Conservation (phyloP, 2,797 vertebrate genomes). For the Scyliorhinus canicula region DNA sequence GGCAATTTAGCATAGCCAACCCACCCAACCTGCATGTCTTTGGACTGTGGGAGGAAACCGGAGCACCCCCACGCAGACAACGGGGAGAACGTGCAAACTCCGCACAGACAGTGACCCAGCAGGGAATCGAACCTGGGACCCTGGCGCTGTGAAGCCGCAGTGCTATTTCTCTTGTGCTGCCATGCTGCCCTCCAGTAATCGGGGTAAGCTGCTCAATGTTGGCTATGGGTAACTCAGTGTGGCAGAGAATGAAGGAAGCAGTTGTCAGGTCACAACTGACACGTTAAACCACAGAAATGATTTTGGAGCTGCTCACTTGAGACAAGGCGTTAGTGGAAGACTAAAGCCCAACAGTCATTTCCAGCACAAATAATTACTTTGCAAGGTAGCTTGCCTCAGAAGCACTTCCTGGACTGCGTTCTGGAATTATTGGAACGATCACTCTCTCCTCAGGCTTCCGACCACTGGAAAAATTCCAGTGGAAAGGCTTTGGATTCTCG, state of each 20-base stretch:
- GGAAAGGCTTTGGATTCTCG: neutral
- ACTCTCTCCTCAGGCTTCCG: neutral
- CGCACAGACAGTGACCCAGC: too few species aligned
- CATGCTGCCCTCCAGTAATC: neutral
- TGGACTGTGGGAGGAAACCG: too few species aligned
- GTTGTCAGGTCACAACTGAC: neutral
- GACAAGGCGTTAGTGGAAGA: neutral
- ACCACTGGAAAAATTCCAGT: neutral
- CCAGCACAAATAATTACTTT: conserved; percentile 12
- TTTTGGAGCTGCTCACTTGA: neutral
- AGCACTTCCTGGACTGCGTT: neutral
- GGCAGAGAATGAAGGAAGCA: neutral
- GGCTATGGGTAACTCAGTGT: too few species aligned
- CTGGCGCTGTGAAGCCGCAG: too few species aligned
- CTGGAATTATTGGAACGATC: neutral
- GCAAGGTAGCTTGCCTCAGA: neutral
- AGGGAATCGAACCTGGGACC: too few species aligned
- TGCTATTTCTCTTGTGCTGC: too few species aligned
- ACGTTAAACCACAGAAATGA: neutral
- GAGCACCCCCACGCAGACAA: too few species aligned
- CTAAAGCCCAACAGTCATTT: neutral
- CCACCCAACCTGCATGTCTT: too few species aligned
- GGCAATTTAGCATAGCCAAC: too few species aligned
- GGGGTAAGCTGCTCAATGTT: neutral
- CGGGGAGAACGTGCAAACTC: too few species aligned